Evolutionary conservation across 2,797 vertebrate species (phyloP).

Genomic region (Synanceia verrucosa): DNA sequence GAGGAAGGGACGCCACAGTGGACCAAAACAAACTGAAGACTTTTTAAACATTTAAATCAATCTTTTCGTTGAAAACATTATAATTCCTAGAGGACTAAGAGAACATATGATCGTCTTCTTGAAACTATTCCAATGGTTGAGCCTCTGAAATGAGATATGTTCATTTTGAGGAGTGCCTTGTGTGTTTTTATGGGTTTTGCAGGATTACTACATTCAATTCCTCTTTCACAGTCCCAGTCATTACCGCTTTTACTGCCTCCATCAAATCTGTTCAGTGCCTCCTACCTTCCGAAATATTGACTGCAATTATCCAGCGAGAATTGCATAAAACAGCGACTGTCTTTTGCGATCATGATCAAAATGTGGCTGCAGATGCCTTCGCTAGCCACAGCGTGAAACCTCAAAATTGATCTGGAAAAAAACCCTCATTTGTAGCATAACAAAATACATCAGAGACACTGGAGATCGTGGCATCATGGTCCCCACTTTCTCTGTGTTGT

Average conservation of each 20-base stretch:
- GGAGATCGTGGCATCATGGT: conserved; percentile 16
- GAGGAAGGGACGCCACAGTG: conserved; percentile 30
- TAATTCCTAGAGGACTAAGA: conserved; percentile 12
- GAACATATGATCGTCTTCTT: conserved; percentile 4
- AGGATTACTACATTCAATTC: conserved; percentile 59
- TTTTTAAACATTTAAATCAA: not conserved
- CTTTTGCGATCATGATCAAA: conserved; percentile 59
- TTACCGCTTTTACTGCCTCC: conserved; percentile 67
- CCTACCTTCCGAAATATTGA: conserved; percentile 62
- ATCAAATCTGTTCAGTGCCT: conserved; percentile 62
- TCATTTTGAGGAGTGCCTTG: conserved; percentile 50
- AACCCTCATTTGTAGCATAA: conserved; percentile 8
- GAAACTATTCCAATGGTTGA: not conserved
- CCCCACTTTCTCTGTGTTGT: conserved; percentile 44
- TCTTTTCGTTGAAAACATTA: conserved; percentile 6
- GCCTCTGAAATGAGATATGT: conserved; percentile 51
- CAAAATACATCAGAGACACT: conserved; percentile 3
- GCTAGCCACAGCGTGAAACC: conserved; percentile 45
- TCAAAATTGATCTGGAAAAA: conserved; percentile 24
- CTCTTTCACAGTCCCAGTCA: conserved; percentile 54
- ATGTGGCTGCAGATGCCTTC: conserved; percentile 28
- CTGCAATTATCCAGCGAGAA: conserved; percentile 63
- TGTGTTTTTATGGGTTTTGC: conserved; percentile 60
- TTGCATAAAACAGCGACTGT: conserved; percentile 46
- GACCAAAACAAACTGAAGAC: conserved; percentile 41